phyloP scores from a whole-genome alignment of 2,888 invertebrate species.

The Cerceris rybyensis region DNA sequence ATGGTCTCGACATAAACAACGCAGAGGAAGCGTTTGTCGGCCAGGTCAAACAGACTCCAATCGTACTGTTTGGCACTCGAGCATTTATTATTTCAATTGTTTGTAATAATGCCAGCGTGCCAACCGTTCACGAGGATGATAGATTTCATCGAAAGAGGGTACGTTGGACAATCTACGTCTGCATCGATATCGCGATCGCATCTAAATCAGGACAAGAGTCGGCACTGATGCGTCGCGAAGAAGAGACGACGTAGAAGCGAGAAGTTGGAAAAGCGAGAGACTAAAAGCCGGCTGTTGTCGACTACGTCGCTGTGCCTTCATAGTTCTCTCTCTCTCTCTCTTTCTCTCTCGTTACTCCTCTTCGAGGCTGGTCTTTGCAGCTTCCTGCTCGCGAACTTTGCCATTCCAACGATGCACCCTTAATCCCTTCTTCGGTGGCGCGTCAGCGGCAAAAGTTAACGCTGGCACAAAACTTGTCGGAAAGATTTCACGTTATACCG shows the following conservation, averaged over 20 bases:
- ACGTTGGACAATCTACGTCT: background rate
- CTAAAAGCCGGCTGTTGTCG: conserved; percentile 64
- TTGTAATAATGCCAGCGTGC: too few species aligned
- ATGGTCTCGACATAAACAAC: too few species aligned
- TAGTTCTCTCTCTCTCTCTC: conserved; percentile 38
- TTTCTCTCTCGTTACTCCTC: conserved; percentile 23
- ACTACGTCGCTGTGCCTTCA: conserved; percentile 41
- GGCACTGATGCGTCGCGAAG: background rate
- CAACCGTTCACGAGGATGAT: background rate
- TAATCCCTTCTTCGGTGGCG: conserved; percentile 58
- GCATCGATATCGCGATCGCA: background rate
- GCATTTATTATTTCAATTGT: too few species aligned
- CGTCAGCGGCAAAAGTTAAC: conserved; percentile 52
- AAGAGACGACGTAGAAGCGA: conserved; percentile 47
- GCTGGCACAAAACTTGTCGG: conserved; percentile 37
- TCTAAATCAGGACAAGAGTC: background rate
- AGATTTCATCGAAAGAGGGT: background rate
- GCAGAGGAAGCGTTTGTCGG: too few species aligned
- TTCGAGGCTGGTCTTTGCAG: conserved; percentile 32
- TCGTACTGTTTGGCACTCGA: too few species aligned
- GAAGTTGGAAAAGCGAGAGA: conserved; percentile 52
- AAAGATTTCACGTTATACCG: conserved; percentile 12
- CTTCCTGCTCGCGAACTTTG: conserved; percentile 55
- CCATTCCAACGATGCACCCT: conserved; percentile 59
- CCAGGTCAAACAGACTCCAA: too few species aligned